Base-by-base conservation (phyloP, 1,140 invertebrate genomes). In the Bombus cullumanus region DNA sequence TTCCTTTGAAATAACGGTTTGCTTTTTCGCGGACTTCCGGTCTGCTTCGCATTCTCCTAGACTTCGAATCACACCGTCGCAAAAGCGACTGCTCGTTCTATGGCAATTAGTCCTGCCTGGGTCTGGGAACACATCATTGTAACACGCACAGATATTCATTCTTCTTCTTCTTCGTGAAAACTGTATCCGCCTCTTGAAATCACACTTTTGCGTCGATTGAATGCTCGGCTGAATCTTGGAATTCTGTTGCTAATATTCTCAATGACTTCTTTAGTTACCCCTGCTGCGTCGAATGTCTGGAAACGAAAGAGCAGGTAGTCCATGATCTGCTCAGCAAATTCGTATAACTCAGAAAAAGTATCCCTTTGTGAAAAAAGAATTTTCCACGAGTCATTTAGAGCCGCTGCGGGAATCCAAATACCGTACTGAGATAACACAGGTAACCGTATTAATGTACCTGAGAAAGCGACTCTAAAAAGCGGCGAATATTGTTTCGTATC, bases 21-120 rank as follows among this genome's bases (percentile, higher is more conserved):
- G 62, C 39, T 90, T 91, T 91, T 89, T 81, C 72, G 75, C 74
- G 59, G 71, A 85, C 76, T 91, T 90, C 90, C 90, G 86, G 86
- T 76, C 75, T 69, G 86, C n/a, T 84, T 90, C 62, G 57, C 37
- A 64, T 37, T 59, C n/a, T 22, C 47, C 47, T 72, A 69, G 28
- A 34, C 37, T 28, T 47, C 18, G 41, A 57, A 68, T 77, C 73
- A 13, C 57, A 47, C 37, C n/a, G 41, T 53, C 73, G 47, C 18
- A 39, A 22, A 22, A 31, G n/a, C 59, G 41, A 15, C 43, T 69
- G 66, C 69, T 81, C n/a, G 31, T 39, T 71, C 75, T 28, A 39
- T 62, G 34, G 62, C 75, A 81, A 90, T 88, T 85, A 90, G 57
- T 39, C 53, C 83, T 77, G 66, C 75, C 71, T 76, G 57, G 41